A percentile compares a stretch with the other conserved stretches of the same genome.
phyloP scores from a whole-genome alignment of 1,140 invertebrate species.

The Lysiphlebus fabarum region DNA sequence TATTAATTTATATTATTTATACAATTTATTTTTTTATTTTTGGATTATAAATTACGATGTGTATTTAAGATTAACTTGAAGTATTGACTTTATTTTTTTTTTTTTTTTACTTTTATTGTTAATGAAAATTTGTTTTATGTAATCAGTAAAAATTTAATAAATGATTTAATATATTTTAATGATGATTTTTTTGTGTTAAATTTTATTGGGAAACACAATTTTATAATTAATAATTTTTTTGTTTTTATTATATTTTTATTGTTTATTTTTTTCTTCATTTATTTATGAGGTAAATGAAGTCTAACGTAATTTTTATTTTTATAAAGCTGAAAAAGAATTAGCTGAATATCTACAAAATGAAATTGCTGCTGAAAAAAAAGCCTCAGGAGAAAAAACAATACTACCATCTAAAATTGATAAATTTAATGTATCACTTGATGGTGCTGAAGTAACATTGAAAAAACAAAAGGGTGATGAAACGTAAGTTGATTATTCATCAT shows the following conservation, averaged over 20 bases:
- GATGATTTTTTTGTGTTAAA: conserved; percentile 1
- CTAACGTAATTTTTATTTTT: conserved; percentile 8
- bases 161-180: not conserved
- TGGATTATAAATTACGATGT: no score
- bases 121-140: no score
- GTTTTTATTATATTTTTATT: no score
- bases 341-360: conserved; percentile 85
- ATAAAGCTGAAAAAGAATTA: conserved; percentile 76
- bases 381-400: conserved; percentile 71
- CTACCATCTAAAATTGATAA: conserved; percentile 74
- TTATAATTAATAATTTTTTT: no score
- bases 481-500: conserved; percentile 55
- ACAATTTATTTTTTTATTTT: not conserved
- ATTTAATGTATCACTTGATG: conserved; percentile 72
- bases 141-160: not conserved
- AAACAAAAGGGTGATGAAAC: conserved; percentile 65
- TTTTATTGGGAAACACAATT: no score
- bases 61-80: no score
- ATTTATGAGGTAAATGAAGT: no score
- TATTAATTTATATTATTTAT: no score
- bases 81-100: no score
- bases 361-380: conserved; percentile 81
- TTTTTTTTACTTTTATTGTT: no score
- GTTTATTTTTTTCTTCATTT: no score
- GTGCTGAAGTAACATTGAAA: conserved; percentile 74